phyloP scores from a whole-genome alignment of 2,888 invertebrate genomes.

The Chrysina gloriosa region DNA sequence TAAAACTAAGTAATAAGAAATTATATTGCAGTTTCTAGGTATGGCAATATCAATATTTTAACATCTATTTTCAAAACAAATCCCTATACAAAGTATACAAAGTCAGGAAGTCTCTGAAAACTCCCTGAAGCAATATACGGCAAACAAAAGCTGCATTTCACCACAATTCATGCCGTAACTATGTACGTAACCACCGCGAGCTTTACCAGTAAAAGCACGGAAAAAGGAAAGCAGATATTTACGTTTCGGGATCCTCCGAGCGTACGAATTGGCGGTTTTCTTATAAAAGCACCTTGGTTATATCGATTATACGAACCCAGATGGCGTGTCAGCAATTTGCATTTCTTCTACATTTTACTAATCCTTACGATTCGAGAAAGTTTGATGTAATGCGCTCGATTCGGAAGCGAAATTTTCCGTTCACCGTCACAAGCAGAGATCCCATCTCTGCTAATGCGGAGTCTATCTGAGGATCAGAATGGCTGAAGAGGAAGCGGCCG shows the following conservation, averaged over 20 bases:
- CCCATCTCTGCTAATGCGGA: constrained; percentile 13
- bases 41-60: too few relatives aligned
- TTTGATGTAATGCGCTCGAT: constrained; percentile 12
- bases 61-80: too few relatives aligned
- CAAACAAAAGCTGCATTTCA: background rate
- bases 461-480: constrained; percentile 41
- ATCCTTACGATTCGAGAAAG: constrained; percentile 24
- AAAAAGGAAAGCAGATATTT: constrained; percentile 14
- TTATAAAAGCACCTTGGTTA: constrained; percentile 55
- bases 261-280: constrained; percentile 18
- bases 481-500: constrained; percentile 55
- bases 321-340: constrained; percentile 54
- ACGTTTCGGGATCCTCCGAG: background rate
- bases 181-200: background rate
- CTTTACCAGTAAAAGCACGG: background rate
- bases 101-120: background rate
- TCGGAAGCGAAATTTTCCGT: background rate
- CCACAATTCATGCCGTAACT: background rate
- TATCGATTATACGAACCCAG: constrained; percentile 59
- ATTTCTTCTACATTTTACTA: constrained; percentile 20
- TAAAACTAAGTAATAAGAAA: too few relatives aligned
- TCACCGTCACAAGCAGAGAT: too few relatives aligned
- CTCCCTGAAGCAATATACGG: background rate
- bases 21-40: too few relatives aligned
- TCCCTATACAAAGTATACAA: too few relatives aligned